Conservation (phyloP, 2,113 vertebrate species). For the Rhea pennata region DNA sequence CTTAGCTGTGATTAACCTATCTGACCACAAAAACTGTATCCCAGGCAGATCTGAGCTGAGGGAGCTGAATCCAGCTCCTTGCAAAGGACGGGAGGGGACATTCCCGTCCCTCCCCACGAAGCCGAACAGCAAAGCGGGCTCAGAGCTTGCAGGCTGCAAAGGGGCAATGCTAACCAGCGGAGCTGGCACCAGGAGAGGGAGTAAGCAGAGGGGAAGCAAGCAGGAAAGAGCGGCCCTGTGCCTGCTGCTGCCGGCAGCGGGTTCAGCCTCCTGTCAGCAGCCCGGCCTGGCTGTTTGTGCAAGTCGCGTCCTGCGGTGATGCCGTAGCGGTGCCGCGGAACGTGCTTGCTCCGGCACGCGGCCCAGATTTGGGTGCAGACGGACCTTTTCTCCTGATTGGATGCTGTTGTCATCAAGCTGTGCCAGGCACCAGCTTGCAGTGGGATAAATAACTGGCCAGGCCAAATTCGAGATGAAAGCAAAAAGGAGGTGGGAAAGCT, state of each 20-base stretch:
- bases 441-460: background rate
- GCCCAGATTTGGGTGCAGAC: background rate
- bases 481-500: background rate
- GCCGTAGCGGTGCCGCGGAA: background rate
- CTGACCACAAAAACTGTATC: background rate
- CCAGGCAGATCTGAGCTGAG: background rate
- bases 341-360: constrained; percentile 9
- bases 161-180: background rate
- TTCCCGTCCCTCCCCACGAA: accelerated
- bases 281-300: background rate
- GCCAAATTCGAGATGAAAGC: accelerated
- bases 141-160: background rate
- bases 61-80: background rate
- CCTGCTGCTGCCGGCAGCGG: background rate
- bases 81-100: accelerated
- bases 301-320: background rate
- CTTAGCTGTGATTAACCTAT: constrained; percentile 26
- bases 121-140: background rate
- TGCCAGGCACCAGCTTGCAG: background rate
- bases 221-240: background rate
- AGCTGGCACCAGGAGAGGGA: background rate
- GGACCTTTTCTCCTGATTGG: background rate
- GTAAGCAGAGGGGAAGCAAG: background rate
- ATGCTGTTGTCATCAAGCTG: background rate
- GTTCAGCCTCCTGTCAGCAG: background rate